phyloP scores from a whole-genome alignment of 2,113 vertebrate genomes.

The Cyrtonyx montezumae region DNA sequence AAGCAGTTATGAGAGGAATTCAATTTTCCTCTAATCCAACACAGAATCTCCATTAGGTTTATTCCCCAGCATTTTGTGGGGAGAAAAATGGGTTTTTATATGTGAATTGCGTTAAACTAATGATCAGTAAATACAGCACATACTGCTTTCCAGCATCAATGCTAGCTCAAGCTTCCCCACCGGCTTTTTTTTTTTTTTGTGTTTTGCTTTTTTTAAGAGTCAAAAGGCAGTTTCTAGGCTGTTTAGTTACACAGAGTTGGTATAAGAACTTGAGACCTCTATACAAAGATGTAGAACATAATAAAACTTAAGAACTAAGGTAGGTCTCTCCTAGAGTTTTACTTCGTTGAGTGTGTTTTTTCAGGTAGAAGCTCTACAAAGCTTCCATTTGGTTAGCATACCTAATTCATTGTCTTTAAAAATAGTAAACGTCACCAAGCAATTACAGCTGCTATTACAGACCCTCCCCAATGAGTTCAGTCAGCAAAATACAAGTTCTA shows the following conservation, averaged over 20 bases:
- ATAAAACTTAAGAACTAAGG: not conserved
- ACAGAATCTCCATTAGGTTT: not conserved
- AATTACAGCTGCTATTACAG: not conserved
- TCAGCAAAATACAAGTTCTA: not conserved
- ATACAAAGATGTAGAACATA: not conserved
- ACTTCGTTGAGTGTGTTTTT: not conserved
- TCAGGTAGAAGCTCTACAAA: not conserved
- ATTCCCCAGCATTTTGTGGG: not conserved
- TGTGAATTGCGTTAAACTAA: not conserved
- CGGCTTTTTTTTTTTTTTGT: too few relatives aligned
- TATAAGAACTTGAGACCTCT: not conserved
- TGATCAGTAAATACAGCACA: not conserved
- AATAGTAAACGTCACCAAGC: not conserved
- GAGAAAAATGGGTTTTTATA: not conserved
- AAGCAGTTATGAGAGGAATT: not conserved
- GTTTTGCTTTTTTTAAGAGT: not conserved
- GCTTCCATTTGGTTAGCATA: not conserved
- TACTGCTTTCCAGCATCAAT: not conserved
- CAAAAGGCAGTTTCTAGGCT: not conserved
- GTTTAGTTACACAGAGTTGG: not conserved
- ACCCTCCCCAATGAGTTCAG: not conserved
- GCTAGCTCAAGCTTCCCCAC: not conserved
- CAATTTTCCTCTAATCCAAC: not conserved
- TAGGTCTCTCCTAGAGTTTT: not conserved
- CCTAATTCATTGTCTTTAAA: not conserved